Percentiles rank a stretch among this genome's conserved stretches.
phyloP scores from a whole-genome alignment of 92 coral and sea anemone species.

The Chrysogorgia sp. region DNA sequence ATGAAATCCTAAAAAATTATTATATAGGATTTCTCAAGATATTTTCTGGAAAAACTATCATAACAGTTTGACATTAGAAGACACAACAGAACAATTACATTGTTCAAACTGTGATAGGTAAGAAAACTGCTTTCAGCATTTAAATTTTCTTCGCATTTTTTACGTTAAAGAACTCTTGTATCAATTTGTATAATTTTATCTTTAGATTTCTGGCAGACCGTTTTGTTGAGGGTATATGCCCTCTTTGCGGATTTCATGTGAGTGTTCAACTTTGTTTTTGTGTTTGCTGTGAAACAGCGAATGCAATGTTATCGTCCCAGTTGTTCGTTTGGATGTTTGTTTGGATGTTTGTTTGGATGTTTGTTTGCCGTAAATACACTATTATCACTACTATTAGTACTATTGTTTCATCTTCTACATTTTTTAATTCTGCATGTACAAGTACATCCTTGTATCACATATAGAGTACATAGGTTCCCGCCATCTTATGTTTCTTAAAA shows the following conservation, averaged over 20 bases:
- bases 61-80: slow-evolving; percentile 75
- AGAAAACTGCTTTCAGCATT: background rate
- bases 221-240: slow-evolving; percentile 96
- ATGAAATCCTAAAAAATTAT: background rate
- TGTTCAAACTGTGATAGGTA: slow-evolving; percentile 88
- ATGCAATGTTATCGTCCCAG: no score
- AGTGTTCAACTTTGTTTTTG: slow-evolving; percentile 13
- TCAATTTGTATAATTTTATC: background rate
- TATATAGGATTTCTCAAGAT: slow-evolving; percentile 88
- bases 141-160: background rate
- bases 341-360: no score
- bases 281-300: no score
- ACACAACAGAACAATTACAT: slow-evolving; percentile 83
- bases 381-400: no score
- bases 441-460: no score
- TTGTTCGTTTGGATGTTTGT: no score
- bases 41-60: slow-evolving; percentile 94
- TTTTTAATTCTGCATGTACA: no score
- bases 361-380: no score
- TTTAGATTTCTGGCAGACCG: slow-evolving; percentile 91
- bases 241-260: slow-evolving; percentile 90
- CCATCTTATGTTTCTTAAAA: no score
- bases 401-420: no score
- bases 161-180: background rate
- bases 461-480: no score